Evolutionary conservation across 1,140 invertebrate genomes (phyloP), one percentile per base, ranked within the genome.

Genomic region (Papilio polyxenes): DNA sequence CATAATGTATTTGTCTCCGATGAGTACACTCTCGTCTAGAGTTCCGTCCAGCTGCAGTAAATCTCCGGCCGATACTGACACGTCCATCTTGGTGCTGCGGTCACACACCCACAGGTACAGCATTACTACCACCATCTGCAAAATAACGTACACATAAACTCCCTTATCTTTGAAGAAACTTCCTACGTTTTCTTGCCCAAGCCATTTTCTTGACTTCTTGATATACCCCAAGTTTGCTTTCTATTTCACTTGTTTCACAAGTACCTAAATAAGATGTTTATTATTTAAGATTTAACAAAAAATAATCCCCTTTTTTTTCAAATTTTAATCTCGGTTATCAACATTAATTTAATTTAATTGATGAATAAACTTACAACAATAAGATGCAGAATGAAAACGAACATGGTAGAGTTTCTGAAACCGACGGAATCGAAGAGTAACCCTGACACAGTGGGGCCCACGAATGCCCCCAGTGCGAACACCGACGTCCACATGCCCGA

Each of bases 401-500:
- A 97, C 89, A 97, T 92, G 0, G 97, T 96, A 0, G 96, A 96
- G 83, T 96, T 95, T 81, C 95, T 89, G 89, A 98, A 98, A 1
- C 97, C 97, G 62, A 97, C 95, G 75, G 93, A 95, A 84, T 98
- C 97, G 82, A 96, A 96, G 0, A 98, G 95, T 59, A 97, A 95
- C 9, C 97, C 97, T 51, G 96, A 97, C 0, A 97, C 94, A 1
- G 97, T 97, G 1, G 97, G 97, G 0, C 97, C 97, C 44, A 98
- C 96, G 90, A 98, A 98, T 40, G 97, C 97, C n/a, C 97, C 97
- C 0, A 98, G 93, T 3, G 98, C 97, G 89, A 98, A 98, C 0
- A 97, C 96, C 13, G 97, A 98, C 0, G 97, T 98, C 97, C 97
- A 98, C 62, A 98, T 94, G 2, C 97, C 97, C 4, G 97, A 98